These are phyloP conservation scores for Nasonia longicornis DNA, from an alignment of 1,140 invertebrate species.

Conservation along the genomic window DNA sequence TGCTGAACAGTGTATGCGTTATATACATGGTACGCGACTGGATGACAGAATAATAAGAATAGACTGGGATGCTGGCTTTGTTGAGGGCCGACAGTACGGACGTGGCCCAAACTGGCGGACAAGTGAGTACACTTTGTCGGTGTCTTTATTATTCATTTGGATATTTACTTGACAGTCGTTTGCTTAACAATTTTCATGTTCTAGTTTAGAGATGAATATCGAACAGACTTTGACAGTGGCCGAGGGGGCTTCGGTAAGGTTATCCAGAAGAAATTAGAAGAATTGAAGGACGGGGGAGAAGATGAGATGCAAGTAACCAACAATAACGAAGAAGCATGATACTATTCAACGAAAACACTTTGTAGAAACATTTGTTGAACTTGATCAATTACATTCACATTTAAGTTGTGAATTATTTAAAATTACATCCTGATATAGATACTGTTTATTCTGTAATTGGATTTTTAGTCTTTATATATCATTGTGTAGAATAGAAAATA, in stretches of 20 bases:
- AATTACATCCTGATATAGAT: background rate
- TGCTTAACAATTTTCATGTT: no score
- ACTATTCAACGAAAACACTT: constrained; percentile 36
- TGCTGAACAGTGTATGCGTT: constrained; percentile 95
- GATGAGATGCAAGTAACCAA: constrained; percentile 45
- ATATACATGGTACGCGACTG: constrained; percentile 95
- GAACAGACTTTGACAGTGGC: constrained; percentile 96
- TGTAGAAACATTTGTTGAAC: background rate
- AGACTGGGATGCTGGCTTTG: constrained; percentile 99
- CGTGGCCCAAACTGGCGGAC: constrained; percentile 97
- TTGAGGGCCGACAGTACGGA: constrained; percentile 98
- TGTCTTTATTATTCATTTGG: no score
- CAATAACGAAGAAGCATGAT: constrained; percentile 4
- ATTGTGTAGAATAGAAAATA: no score
- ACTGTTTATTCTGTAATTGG: constrained; percentile 14
- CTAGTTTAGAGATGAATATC: constrained; percentile 85
- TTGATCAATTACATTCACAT: constrained; percentile 10
- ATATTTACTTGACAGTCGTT: no score
- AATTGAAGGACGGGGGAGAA: constrained; percentile 14
- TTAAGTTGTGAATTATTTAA: constrained; percentile 30
- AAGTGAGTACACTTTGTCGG: constrained; percentile 73
- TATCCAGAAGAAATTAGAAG: constrained; percentile 82
- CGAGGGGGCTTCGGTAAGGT: constrained; percentile 97
- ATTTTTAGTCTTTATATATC: background rate
- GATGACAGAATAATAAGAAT: constrained; percentile 98